Base-by-base conservation (phyloP, 2,797 vertebrate species). In the Phataginus tetradactyla region DNA sequence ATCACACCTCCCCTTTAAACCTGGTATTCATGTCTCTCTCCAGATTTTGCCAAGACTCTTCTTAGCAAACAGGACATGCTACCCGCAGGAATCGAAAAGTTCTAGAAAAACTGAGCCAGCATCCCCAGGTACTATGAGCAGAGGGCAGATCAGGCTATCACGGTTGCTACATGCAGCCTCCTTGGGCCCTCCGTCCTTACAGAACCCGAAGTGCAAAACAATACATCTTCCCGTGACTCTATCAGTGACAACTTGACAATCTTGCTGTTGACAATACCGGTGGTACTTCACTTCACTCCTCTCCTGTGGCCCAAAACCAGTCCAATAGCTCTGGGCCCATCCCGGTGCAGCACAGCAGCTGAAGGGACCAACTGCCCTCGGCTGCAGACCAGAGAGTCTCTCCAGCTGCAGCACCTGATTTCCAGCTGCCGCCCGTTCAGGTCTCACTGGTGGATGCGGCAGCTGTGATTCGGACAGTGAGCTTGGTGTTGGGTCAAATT, bases 331-430 rank as follows among this genome's bases (percentile, higher is more conserved):
- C 29, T 64, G 97, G 96, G 97, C 92, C 91, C 80, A 79, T 0
- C 2, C 21, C n/a, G 37, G 84, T 83, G 85, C 95, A 49, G 3
- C 75, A 53, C 0, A 11, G 97, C 97, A 98, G 93, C 98, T 97
- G 97, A 98, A 98, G 85, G 97, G 97, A 96, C 96, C 94, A 96
- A 95, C 93, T 96, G 97, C 96, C 97, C 97, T 78, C 17, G 96
- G 71, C 96, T 95, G 95, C 97, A 97, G 96, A 97, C 92, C 84
- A 45, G 51, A 45, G 51, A 49, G 53, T 78, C 96, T 93, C 97
- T 97, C 97, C 97, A 98, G 83, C 61, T 90, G 55, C 81, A 39
- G 97, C 98, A 98, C 97, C 98, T 98, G 98, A 98, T 91, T 96
- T 98, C 97, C 97, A 96, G 75, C 95, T 55, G 1, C 4, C 86